Conservation (phyloP, 1,140 invertebrate species). For the Triops longicaudatus region DNA sequence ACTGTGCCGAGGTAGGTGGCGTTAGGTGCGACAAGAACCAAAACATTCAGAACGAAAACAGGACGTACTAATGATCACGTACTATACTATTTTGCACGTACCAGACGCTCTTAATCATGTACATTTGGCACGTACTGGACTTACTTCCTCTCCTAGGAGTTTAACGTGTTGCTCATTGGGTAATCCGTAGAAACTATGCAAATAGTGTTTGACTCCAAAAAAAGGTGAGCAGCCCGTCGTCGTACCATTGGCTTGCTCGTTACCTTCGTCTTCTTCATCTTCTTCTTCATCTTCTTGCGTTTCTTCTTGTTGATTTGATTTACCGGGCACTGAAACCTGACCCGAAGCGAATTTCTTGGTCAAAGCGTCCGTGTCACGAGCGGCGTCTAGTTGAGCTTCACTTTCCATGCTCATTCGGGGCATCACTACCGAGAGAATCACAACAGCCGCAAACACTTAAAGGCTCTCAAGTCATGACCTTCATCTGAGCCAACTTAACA, state of each 20-base stretch:
- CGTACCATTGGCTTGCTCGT: not conserved
- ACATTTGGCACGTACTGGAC: not conserved
- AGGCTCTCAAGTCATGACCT: not conserved
- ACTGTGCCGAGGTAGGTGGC: too few species aligned
- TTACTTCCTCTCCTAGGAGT: not conserved
- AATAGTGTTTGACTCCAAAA: slow-evolving; percentile 25
- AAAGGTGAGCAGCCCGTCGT: slow-evolving; percentile 12
- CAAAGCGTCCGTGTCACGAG: not conserved
- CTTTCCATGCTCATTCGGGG: not conserved
- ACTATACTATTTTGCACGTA: not conserved
- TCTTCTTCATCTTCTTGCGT: not conserved
- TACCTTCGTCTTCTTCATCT: not conserved
- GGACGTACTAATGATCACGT: not conserved
- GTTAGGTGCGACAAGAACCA: not conserved
- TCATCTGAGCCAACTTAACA: not conserved
- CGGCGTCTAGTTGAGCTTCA: not conserved
- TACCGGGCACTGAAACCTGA: not conserved
- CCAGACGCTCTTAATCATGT: not conserved
- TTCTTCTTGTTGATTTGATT: slow-evolving; percentile 8
- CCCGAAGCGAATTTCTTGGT: not conserved
- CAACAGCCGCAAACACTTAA: not conserved
- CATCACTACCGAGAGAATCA: not conserved
- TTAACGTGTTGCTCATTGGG: slow-evolving; percentile 19
- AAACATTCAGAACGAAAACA: not conserved
- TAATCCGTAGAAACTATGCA: slow-evolving; percentile 22